phyloP scores from a whole-genome alignment of 2,888 invertebrate species.

The Orthosia gracilis region DNA sequence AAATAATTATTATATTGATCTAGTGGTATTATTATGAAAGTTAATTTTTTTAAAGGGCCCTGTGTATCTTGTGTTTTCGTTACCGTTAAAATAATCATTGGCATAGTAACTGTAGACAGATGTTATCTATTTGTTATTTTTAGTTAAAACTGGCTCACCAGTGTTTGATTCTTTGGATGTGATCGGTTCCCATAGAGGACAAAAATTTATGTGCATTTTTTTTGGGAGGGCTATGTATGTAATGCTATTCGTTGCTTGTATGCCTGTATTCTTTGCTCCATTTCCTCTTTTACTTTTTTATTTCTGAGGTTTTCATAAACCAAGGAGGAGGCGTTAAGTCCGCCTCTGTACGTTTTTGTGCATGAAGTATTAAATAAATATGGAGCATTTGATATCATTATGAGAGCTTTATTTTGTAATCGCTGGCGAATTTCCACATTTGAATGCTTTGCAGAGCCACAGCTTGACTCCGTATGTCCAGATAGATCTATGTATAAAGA shows the following conservation, averaged over 20 bases:
- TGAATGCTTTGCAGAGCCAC: not conserved
- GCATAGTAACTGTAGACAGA: not conserved
- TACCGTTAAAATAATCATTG: conserved; percentile 17
- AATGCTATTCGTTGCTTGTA: too few relatives aligned
- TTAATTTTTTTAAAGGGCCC: not conserved
- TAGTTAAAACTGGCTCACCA: not conserved
- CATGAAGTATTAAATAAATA: too few relatives aligned
- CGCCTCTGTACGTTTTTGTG: too few relatives aligned
- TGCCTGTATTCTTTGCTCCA: too few relatives aligned
- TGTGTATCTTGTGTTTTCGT: too few relatives aligned
- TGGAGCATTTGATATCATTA: not conserved
- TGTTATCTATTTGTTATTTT: not conserved
- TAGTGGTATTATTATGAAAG: not conserved
- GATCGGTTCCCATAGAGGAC: not conserved
- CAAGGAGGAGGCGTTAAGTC: too few relatives aligned
- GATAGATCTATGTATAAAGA: not conserved
- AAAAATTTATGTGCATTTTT: too few relatives aligned
- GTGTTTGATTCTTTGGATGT: too few relatives aligned
- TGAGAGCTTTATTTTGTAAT: not conserved
- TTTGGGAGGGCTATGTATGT: not conserved
- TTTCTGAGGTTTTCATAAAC: too few relatives aligned
- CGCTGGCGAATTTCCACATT: not conserved
- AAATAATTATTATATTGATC: conserved; percentile 21
- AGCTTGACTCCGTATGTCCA: not conserved
- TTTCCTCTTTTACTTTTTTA: not conserved